phyloP scores from a whole-genome alignment of 2,113 vertebrate genomes.

The Daphoenositta chrysoptera region DNA sequence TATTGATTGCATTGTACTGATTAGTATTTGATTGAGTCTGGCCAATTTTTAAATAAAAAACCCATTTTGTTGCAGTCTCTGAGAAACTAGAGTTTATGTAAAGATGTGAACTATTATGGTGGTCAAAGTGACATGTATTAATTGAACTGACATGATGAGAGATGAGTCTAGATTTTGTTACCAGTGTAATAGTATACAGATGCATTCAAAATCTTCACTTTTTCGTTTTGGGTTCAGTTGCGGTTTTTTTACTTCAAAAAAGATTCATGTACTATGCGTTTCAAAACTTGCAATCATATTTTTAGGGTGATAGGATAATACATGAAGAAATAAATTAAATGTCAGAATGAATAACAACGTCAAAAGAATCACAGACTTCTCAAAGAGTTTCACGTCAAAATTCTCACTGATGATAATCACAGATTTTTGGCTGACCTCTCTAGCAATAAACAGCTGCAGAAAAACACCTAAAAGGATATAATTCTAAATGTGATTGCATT shows the following conservation, averaged over 20 bases:
- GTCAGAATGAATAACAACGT: not conserved
- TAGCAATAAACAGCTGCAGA: not conserved
- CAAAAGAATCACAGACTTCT: not conserved
- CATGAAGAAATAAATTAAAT: not conserved
- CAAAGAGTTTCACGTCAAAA: not conserved
- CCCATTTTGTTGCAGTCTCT: not conserved
- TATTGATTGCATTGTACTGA: not conserved
- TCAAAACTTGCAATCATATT: not conserved
- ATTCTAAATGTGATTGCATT: not conserved
- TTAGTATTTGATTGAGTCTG: not conserved
- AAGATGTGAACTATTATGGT: not conserved
- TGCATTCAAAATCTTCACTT: not conserved
- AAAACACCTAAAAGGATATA: not conserved
- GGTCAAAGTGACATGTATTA: not conserved
- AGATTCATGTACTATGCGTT: not conserved
- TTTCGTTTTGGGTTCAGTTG: not conserved
- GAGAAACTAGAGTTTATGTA: not conserved
- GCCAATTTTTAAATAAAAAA: not conserved
- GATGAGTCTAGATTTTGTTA: not conserved
- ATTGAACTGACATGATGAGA: not conserved
- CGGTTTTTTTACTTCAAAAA: not conserved
- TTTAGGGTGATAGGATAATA: not conserved
- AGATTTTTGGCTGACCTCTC: not conserved
- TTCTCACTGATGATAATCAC: not conserved
- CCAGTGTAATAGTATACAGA: not conserved